Evolutionary conservation across 1,140 invertebrate genomes (phyloP).

Genomic region (Neodiprion pinetum): DNA sequence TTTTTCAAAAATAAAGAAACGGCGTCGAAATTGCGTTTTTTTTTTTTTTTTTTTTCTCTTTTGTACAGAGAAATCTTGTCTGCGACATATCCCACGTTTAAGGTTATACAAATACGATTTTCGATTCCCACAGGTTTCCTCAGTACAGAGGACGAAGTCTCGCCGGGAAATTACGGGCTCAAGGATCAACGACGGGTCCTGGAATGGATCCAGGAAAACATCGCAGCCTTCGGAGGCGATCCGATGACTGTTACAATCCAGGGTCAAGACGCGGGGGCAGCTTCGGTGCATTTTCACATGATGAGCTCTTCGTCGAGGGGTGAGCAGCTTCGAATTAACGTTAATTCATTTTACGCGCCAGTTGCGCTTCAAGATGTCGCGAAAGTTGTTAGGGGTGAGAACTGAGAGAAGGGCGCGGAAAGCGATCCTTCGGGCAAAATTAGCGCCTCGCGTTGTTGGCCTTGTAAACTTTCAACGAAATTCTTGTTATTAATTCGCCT

Average conservation of each 20-base stretch:
- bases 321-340: constrained; percentile 17
- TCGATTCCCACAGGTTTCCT: background rate
- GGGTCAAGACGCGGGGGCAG: background rate
- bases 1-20: too few species aligned
- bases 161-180: constrained; percentile 51
- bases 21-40: too few species aligned
- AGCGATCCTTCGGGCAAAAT: too few species aligned
- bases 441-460: too few species aligned
- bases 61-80: too few species aligned
- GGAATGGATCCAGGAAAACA: constrained; percentile 56
- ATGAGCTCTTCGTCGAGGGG: constrained; percentile 15
- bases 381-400: constrained; percentile 33
- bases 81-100: too few species aligned
- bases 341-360: constrained; percentile 9
- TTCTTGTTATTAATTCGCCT: constrained; percentile 30
- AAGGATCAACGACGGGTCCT: constrained; percentile 56
- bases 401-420: constrained; percentile 36
- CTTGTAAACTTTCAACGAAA: background rate
- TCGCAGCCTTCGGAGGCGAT: constrained; percentile 47
- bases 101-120: too few species aligned
- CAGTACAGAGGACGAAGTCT: constrained; percentile 13
- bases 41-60: too few species aligned
- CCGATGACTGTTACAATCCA: background rate
- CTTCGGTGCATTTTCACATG: background rate
- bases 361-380: too few species aligned